Evolutionary conservation across 2,888 invertebrate genomes (phyloP).

Genomic region (Drosophila peninsularis): DNA sequence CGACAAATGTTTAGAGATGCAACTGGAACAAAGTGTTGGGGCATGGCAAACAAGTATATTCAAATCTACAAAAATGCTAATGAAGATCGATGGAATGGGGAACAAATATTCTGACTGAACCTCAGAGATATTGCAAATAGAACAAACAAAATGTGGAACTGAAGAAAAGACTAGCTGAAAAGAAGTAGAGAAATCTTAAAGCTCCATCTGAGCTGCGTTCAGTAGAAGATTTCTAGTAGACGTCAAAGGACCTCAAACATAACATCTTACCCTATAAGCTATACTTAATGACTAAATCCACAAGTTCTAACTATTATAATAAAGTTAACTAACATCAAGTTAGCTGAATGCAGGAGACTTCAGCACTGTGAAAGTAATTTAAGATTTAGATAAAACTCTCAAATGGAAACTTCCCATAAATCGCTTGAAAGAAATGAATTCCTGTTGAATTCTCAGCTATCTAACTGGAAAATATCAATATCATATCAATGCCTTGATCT

Average conservation of each 20-base stretch:
- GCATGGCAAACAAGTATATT: not conserved
- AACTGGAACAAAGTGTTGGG: not conserved
- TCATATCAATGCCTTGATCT: not conserved
- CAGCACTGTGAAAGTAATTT: not conserved
- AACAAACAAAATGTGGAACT: not conserved
- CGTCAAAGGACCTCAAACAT: too few species aligned
- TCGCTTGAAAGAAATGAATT: not conserved
- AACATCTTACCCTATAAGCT: not conserved
- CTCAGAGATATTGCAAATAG: too few species aligned
- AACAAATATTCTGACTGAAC: too few species aligned
- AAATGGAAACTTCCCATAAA: not conserved
- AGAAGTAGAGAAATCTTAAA: too few species aligned
- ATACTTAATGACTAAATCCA: not conserved
- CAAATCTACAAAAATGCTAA: not conserved
- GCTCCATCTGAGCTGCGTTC: too few species aligned
- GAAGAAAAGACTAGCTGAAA: not conserved
- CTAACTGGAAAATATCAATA: not conserved
- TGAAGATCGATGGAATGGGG: not conserved
- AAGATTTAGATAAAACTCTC: too few species aligned
- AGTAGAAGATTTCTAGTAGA: too few species aligned
- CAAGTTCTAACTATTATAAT: too few species aligned
- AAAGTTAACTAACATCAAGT: not conserved
- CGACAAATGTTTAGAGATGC: not conserved
- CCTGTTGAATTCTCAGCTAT: not conserved
- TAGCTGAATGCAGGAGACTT: not conserved